A percentile compares a stretch with the other conserved stretches of the same genome.
Conservation (phyloP, 2,888 invertebrate genomes). For the Epistrophe grossulariae region DNA sequence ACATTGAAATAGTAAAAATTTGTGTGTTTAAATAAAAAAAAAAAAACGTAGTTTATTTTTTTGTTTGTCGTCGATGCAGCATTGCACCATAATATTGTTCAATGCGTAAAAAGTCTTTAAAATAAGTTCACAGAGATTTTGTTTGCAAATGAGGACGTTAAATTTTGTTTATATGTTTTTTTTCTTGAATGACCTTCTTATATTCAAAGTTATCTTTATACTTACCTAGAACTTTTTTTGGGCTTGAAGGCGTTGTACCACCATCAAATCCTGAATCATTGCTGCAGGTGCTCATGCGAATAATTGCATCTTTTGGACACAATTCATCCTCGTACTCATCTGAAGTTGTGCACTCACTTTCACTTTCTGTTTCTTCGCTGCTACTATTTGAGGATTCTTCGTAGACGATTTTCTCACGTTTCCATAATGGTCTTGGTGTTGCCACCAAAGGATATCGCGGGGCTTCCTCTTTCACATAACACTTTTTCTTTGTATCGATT, state of each 20-base stretch:
- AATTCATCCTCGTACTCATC: slow-evolving; percentile 81
- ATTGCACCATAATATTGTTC: not conserved
- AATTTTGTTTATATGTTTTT: not conserved
- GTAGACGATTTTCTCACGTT: slow-evolving; percentile 84
- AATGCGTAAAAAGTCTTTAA: slow-evolving; percentile 33
- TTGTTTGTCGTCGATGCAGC: not conserved
- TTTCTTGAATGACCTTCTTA: not conserved
- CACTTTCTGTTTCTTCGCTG: slow-evolving; percentile 84
- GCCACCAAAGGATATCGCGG: slow-evolving; percentile 86
- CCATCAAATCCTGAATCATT: slow-evolving; percentile 93
- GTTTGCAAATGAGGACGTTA: slow-evolving; percentile 56
- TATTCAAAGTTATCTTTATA: too few species aligned
- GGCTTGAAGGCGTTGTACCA: slow-evolving; percentile 88
- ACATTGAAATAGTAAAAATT: slow-evolving; percentile 59
- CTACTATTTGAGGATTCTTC: slow-evolving; percentile 81
- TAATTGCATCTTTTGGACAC: slow-evolving; percentile 79
- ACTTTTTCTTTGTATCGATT: slow-evolving; percentile 83
- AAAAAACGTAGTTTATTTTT: slow-evolving; percentile 1
- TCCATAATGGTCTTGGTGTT: slow-evolving; percentile 86
- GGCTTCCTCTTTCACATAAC: slow-evolving; percentile 85
- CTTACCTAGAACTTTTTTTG: slow-evolving; percentile 86
- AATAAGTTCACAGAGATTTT: not conserved
- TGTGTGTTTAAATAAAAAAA: not conserved
- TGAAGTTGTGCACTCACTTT: slow-evolving; percentile 81
- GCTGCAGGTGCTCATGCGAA: slow-evolving; percentile 89